phyloP scores from a whole-genome alignment of 2,888 invertebrate species.

The Drosophila colorata region DNA sequence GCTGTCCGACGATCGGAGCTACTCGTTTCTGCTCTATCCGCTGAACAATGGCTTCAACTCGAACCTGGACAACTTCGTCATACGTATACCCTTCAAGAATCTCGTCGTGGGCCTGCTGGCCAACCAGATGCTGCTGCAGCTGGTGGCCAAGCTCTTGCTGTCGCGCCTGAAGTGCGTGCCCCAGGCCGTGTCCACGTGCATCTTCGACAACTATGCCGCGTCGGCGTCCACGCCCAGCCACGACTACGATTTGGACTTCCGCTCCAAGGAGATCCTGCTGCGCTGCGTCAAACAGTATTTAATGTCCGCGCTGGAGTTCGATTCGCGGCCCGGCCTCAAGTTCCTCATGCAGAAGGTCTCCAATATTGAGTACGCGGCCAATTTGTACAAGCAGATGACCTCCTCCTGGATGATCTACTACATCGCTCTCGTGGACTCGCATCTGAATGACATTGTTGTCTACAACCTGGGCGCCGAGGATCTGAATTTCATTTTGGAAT shows the following conservation, averaged over 20 bases:
- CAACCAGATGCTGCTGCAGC: conserved; percentile 96
- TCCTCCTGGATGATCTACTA: conserved; percentile 96
- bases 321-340: conserved; percentile 95
- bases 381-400: conserved; percentile 96
- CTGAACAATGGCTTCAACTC: conserved; percentile 89
- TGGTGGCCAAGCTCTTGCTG: conserved; percentile 94
- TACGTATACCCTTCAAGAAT: conserved; percentile 94
- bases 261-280: conserved; percentile 88
- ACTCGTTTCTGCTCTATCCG: conserved; percentile 94
- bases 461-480: conserved; percentile 88
- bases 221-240: conserved; percentile 85
- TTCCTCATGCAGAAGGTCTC: conserved; percentile 97
- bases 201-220: conserved; percentile 85
- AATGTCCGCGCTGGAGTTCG: conserved; percentile 93
- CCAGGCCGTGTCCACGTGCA: conserved; percentile 86
- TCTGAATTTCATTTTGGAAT: conserved; percentile 88
- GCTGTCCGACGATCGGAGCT: conserved; percentile 93
- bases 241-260: conserved; percentile 85
- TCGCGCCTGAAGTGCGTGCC: conserved; percentile 90
- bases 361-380: conserved; percentile 93
- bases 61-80: conserved; percentile 91
- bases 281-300: conserved; percentile 93
- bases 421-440: conserved; percentile 94
- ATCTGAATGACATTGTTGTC: conserved; percentile 89
- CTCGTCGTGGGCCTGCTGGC: conserved; percentile 95